phyloP scores from a whole-genome alignment of 2,797 vertebrate genomes.

The Cryptoprocta ferox region DNA sequence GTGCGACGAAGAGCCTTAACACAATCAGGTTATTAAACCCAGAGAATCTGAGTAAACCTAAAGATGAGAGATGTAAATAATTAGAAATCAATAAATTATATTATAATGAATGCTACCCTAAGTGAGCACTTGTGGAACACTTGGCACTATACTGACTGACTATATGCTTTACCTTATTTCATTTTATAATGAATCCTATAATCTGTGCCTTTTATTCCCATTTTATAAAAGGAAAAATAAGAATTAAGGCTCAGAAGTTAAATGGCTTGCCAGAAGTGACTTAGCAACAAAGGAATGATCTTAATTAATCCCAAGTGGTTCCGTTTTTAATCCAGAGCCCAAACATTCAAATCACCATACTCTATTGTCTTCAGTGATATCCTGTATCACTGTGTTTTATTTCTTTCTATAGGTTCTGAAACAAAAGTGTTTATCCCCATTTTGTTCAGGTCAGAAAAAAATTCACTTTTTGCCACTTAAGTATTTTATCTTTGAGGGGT shows the following conservation, averaged over 20 bases:
- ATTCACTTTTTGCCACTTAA: background rate
- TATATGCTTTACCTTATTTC: background rate
- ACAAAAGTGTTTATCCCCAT: background rate
- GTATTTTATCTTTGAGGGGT: background rate
- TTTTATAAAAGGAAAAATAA: background rate
- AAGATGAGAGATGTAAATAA: slow-evolving; percentile 17
- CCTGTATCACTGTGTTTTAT: rapidly evolving
- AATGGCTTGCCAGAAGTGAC: background rate
- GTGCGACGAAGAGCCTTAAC: background rate
- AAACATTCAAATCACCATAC: background rate
- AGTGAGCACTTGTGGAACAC: background rate
- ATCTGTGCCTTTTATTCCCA: background rate
- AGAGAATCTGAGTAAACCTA: background rate
- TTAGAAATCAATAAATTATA: background rate
- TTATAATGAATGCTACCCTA: background rate
- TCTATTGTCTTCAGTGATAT: background rate
- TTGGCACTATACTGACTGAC: background rate
- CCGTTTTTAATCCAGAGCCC: background rate
- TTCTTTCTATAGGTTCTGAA: background rate
- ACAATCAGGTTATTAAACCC: background rate
- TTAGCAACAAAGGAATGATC: background rate
- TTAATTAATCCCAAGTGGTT: background rate
- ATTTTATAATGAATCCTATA: background rate
- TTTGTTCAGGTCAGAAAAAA: background rate
- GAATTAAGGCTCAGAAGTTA: background rate